Percentiles rank a stretch among this genome's conserved stretches.
Conservation (phyloP, 2,888 invertebrate species). For the Spicauda simplicius region DNA sequence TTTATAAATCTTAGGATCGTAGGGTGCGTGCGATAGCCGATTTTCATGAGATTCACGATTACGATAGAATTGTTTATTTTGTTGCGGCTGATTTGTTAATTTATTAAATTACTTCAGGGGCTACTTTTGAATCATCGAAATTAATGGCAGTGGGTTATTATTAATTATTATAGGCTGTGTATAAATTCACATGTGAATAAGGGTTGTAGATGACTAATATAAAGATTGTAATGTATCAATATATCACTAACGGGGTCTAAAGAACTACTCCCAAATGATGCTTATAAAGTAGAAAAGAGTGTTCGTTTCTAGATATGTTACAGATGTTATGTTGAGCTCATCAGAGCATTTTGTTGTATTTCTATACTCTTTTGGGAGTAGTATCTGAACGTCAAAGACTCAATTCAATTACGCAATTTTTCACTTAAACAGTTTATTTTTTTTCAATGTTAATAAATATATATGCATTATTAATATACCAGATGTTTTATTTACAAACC, state of each 20-base stretch:
- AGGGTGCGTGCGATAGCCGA: not conserved
- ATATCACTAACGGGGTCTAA: conserved; percentile 46
- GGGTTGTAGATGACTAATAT: conserved; percentile 58
- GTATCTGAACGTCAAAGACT: conserved; percentile 60
- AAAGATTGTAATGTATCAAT: conserved; percentile 64
- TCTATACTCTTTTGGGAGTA: conserved; percentile 61
- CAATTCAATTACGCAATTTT: conserved; percentile 77
- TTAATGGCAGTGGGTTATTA: conserved; percentile 67
- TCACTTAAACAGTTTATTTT: conserved; percentile 72
- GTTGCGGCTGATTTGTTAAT: not conserved
- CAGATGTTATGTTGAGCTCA: conserved; percentile 66
- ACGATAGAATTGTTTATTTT: conserved; percentile 2
- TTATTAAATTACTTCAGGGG: conserved; percentile 12
- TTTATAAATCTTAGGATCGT: not conserved
- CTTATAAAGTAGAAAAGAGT: conserved; percentile 54
- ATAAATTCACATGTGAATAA: conserved; percentile 68
- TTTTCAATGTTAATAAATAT: conserved; percentile 80
- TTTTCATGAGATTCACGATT: conserved; percentile 6
- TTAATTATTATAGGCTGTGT: conserved; percentile 74
- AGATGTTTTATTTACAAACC: conserved; percentile 54
- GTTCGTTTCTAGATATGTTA: conserved; percentile 57
- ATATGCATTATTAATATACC: conserved; percentile 76
- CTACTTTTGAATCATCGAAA: conserved; percentile 51
- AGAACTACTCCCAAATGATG: conserved; percentile 61
- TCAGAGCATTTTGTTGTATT: conserved; percentile 65